phyloP scores from a whole-genome alignment of 2,113 vertebrate species.

The Anthoscopus minutus region DNA sequence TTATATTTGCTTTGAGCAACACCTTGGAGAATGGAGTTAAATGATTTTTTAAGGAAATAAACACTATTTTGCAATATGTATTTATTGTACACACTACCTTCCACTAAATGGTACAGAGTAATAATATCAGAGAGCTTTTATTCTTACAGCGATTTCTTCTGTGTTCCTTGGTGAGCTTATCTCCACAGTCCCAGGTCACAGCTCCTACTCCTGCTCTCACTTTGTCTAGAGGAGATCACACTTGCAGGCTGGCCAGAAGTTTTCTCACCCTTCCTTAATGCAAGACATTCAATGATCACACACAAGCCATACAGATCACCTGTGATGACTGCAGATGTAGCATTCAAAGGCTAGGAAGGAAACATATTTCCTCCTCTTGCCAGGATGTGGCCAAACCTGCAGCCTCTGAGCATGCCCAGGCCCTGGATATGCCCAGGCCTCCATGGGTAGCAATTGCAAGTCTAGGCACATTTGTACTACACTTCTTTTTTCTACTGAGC shows the following conservation, averaged over 20 bases:
- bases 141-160: not conserved
- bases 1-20: conserved; percentile 5
- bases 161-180: not conserved
- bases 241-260: not conserved
- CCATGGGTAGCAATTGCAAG: not conserved
- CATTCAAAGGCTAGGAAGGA: not conserved
- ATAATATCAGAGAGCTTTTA: not conserved
- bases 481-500: not conserved
- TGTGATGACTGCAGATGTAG: not conserved
- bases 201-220: not conserved
- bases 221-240: not conserved
- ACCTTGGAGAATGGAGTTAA: conserved; percentile 4
- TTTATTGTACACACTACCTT: not conserved
- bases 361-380: not conserved
- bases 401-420: not conserved
- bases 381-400: not conserved
- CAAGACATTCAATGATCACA: not conserved
- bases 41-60: conserved; percentile 8
- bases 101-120: not conserved
- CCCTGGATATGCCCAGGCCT: too few species aligned
- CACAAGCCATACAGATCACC: not conserved
- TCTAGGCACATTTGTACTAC: not conserved
- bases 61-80: not conserved
- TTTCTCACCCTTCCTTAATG: not conserved
- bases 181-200: not conserved